These are phyloP conservation scores for Syrphus vitripennis DNA, from an alignment of 2,888 invertebrate species.

Conservation along the genomic window DNA sequence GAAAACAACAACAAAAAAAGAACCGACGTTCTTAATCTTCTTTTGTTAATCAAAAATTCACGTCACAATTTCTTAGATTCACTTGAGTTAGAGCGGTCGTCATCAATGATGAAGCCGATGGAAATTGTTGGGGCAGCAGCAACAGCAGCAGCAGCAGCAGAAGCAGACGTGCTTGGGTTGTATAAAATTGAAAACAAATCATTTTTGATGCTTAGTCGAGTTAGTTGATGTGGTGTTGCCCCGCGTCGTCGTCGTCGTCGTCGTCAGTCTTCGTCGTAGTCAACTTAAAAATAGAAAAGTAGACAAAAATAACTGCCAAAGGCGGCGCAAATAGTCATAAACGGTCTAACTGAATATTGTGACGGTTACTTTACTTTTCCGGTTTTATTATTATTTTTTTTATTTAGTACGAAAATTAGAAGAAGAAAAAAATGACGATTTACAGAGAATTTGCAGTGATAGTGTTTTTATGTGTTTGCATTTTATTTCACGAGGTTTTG, in stretches of 20 bases:
- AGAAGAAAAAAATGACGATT: conserved; percentile 5
- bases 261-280: conserved; percentile 32
- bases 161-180: conserved; percentile 58
- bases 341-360: conserved; percentile 18
- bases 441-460: conserved; percentile 4
- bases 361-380: conserved; percentile 17
- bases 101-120: conserved; percentile 6
- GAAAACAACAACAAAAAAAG: conserved; percentile 44
- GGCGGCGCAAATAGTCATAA: conserved; percentile 26
- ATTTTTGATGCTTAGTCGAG: conserved; percentile 76
- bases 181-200: conserved; percentile 76
- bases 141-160: neutral
- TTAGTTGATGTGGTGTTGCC: conserved; percentile 39
- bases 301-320: conserved; percentile 28
- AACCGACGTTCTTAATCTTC: conserved; percentile 66
- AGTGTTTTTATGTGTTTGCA: conserved; percentile 10
- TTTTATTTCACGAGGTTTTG: neutral
- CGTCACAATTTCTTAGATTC: conserved; percentile 30
- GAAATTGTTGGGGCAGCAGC: neutral
- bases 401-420: no score
- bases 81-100: neutral
- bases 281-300: conserved; percentile 41
- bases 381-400: no score
- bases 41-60: conserved; percentile 56
- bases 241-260: conserved; percentile 28